phyloP scores from a whole-genome alignment of 2,888 invertebrate species.

The Dryobota labecula region DNA sequence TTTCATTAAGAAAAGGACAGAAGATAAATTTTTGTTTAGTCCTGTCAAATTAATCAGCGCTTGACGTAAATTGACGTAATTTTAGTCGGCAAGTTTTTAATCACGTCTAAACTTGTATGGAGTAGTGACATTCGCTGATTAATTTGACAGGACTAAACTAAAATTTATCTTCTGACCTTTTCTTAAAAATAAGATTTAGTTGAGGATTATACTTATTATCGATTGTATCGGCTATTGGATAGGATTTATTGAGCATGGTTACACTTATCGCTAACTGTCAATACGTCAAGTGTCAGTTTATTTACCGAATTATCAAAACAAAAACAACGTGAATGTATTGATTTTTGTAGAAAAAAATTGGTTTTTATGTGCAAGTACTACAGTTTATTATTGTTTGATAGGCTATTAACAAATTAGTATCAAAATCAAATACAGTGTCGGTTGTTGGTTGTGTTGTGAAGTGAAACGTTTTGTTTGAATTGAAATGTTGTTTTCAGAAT shows the following conservation, averaged over 20 bases:
- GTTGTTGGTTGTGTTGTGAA: neutral
- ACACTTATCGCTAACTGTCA: conserved; percentile 9
- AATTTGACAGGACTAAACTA: too few relatives aligned
- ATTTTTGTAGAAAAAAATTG: conserved; percentile 14
- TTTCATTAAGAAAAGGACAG: too few relatives aligned
- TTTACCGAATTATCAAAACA: conserved; percentile 12
- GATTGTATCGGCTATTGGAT: too few relatives aligned
- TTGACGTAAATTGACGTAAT: too few relatives aligned
- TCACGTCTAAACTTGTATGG: too few relatives aligned
- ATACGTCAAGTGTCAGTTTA: neutral
- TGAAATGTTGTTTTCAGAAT: neutral
- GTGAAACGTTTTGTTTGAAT: neutral
- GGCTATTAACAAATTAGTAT: neutral
- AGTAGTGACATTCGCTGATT: too few relatives aligned
- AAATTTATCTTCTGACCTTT: too few relatives aligned
- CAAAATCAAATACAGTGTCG: neutral
- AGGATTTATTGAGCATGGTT: neutral
- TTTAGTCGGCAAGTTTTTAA: too few relatives aligned
- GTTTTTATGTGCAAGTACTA: neutral
- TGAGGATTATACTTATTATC: too few relatives aligned
- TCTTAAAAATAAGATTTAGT: too few relatives aligned
- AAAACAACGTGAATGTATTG: neutral
- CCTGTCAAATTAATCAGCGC: too few relatives aligned
- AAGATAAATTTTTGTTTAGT: too few relatives aligned
- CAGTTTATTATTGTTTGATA: neutral